Evolutionary conservation across 2,113 vertebrate species (phyloP).

Genomic region (Dipodomys merriami): DNA sequence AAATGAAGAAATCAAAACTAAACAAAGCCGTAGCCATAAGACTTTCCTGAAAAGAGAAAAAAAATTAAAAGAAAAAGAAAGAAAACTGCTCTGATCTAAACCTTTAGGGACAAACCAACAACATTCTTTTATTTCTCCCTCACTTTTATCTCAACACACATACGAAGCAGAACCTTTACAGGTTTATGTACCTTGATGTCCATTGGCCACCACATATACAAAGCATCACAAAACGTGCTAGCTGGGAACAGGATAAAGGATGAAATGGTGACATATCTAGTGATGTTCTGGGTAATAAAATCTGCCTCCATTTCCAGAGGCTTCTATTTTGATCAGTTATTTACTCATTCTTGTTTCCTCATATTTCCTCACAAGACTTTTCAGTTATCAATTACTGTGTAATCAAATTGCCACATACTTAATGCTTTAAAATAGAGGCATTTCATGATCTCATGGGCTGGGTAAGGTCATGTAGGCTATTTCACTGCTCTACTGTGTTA

Average conservation of each 20-base stretch:
- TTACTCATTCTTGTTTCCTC: background rate
- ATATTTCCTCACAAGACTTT: slow-evolving; percentile 11
- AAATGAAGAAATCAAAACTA: background rate
- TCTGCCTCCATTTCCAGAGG: background rate
- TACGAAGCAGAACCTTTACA: background rate
- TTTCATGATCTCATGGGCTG: background rate
- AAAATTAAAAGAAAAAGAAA: background rate
- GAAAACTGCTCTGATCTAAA: background rate
- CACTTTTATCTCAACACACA: background rate
- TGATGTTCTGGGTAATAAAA: background rate
- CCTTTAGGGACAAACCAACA: background rate
- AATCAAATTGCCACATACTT: background rate
- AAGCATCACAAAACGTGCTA: background rate
- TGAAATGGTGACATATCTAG: background rate
- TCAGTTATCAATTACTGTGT: background rate
- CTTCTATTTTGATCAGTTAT: background rate
- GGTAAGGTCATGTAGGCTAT: background rate
- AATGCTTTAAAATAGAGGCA: background rate
- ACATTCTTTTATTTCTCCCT: background rate
- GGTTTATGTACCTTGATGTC: background rate
- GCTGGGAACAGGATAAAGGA: background rate
- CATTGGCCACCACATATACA: background rate
- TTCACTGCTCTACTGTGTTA: background rate
- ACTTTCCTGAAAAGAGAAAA: background rate
- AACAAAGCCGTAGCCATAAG: background rate